A percentile compares a stretch with the other conserved stretches of the same genome.
These are phyloP conservation scores for Megamerina dolium DNA, from an alignment of 2,888 invertebrate species.

Conservation along the genomic window DNA sequence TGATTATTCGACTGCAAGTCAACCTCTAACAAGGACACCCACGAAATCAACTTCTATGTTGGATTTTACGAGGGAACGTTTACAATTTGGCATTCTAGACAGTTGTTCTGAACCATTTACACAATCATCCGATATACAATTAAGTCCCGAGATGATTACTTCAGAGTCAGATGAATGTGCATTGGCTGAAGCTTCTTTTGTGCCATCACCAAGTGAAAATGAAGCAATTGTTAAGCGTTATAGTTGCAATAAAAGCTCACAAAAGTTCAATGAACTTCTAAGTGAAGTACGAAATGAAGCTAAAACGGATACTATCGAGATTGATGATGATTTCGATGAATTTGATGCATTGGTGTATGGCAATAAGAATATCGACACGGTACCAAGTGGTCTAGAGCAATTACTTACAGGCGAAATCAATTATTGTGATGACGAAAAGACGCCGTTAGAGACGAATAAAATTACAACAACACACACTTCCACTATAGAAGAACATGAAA, in stretches of 20 bases:
- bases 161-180: neutral
- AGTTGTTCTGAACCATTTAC: conserved; percentile 27
- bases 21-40: neutral
- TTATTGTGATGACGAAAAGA: conserved; percentile 6
- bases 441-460: neutral
- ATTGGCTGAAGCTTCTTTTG: conserved; percentile 33
- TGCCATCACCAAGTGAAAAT: conserved; percentile 27
- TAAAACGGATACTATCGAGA: neutral
- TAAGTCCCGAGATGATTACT: conserved; percentile 7
- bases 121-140: conserved; percentile 19
- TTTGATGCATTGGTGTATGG: conserved; percentile 38
- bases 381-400: conserved; percentile 36
- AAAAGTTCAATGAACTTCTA: conserved; percentile 31
- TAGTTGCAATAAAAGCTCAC: conserved; percentile 22
- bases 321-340: conserved; percentile 37
- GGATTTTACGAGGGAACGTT: conserved; percentile 23
- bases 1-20: too few species aligned
- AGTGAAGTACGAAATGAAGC: conserved; percentile 6
- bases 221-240: conserved; percentile 26
- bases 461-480: neutral
- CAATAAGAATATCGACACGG: conserved; percentile 10
- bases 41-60: neutral
- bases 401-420: conserved; percentile 35
- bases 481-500: conserved; percentile 24
- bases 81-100: conserved; percentile 41